Conservation (phyloP, 1,140 invertebrate genomes). For the Rhopalosiphum maidis region DNA sequence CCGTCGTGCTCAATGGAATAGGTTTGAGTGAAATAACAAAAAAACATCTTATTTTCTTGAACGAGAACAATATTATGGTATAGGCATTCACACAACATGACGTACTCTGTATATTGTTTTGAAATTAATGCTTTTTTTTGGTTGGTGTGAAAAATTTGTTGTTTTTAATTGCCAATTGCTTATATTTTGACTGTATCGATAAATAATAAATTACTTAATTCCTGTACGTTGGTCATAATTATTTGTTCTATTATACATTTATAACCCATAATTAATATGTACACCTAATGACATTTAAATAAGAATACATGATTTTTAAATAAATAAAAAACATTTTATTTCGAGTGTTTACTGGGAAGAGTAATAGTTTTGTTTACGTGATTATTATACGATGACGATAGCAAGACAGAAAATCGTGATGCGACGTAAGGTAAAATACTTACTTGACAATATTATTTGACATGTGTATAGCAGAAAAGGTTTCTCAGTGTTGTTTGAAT, state of each 20-base stretch:
- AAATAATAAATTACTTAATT: neutral
- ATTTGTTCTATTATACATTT: neutral
- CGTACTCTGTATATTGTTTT: neutral
- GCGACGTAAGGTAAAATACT: neutral
- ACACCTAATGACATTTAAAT: neutral
- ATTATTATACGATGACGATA: too few species aligned
- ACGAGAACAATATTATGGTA: neutral
- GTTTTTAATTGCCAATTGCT: neutral
- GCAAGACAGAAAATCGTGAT: too few species aligned
- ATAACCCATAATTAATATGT: too few species aligned
- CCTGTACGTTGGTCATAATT: neutral
- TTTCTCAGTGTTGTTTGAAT: neutral
- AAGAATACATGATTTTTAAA: neutral
- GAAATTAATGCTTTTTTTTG: neutral
- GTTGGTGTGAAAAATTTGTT: neutral
- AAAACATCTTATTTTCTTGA: neutral
- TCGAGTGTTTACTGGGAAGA: neutral
- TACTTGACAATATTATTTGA: neutral
- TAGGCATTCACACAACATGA: neutral
- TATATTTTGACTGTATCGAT: neutral
- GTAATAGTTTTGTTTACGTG: neutral
- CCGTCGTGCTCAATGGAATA: neutral
- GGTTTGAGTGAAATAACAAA: neutral
- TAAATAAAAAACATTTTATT: neutral
- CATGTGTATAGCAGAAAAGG: neutral